phyloP scores from a whole-genome alignment of 2,113 vertebrate genomes.

The Phylloscopus trochiloides region DNA sequence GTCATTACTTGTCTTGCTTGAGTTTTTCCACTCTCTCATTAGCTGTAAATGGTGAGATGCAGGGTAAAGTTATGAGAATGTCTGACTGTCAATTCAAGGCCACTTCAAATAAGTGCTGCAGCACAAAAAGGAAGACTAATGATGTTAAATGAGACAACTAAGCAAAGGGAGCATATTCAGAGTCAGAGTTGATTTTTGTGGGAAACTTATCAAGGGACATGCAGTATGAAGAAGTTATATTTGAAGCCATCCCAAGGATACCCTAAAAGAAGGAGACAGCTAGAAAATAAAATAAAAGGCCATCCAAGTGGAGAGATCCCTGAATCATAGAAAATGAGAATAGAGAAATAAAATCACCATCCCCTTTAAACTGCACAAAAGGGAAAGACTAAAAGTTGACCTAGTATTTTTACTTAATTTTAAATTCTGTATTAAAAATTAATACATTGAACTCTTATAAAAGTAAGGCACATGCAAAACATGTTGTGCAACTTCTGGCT shows the following conservation, averaged over 20 bases:
- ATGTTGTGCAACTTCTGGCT: slow-evolving; percentile 60
- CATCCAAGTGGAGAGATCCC: not conserved
- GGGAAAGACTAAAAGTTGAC: not conserved
- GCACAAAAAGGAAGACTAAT: not conserved
- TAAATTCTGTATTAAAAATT: slow-evolving; percentile 56
- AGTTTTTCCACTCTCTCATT: not conserved
- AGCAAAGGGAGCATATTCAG: not conserved
- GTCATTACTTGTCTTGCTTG: not conserved
- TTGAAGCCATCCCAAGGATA: not conserved
- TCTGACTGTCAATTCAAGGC: not conserved
- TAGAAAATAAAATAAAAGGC: not conserved
- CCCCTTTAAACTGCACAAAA: not conserved
- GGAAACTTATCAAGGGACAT: not conserved
- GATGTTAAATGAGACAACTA: not conserved
- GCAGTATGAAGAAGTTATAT: not conserved
- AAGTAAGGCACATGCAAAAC: slow-evolving; percentile 78
- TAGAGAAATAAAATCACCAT: not conserved
- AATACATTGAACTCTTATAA: slow-evolving; percentile 64
- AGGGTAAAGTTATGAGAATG: not conserved
- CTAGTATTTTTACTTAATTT: slow-evolving; percentile 31
- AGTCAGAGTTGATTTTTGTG: not conserved
- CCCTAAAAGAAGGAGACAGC: not conserved
- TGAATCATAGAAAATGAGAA: rapidly evolving
- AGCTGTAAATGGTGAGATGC: not conserved
- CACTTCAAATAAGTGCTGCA: not conserved